Conservation (phyloP, 2,888 invertebrate genomes). For the Falcaria lacertinaria region DNA sequence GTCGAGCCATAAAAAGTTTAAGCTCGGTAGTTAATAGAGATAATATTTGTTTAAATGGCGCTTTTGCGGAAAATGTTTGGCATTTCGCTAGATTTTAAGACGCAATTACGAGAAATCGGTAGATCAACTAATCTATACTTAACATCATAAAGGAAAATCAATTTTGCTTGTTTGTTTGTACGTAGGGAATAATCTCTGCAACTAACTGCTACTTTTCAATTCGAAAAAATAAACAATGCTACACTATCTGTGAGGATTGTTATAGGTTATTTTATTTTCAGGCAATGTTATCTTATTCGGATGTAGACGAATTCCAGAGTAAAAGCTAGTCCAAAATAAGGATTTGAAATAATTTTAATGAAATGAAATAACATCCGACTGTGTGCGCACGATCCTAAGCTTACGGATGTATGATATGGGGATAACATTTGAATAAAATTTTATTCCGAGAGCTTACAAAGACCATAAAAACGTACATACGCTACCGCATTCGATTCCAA, state of each 20-base stretch:
- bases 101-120: slow-evolving; percentile 2
- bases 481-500: slow-evolving; percentile 59
- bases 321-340: no score
- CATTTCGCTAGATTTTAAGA: slow-evolving; percentile 5
- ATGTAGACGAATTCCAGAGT: no score
- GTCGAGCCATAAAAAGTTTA: slow-evolving; percentile 62
- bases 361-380: slow-evolving; percentile 4
- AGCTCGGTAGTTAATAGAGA: slow-evolving; percentile 55
- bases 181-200: no score
- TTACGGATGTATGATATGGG: slow-evolving; percentile 27
- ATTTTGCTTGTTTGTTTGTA: no score
- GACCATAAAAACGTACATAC: slow-evolving; percentile 52
- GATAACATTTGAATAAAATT: slow-evolving; percentile 49
- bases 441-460: slow-evolving; percentile 47
- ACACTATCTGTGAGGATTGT: no score
- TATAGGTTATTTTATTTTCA: no score
- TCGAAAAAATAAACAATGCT: no score
- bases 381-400: slow-evolving; percentile 29
- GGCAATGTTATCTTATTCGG: no score
- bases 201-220: no score
- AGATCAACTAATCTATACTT: no score
- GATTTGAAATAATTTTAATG: no score
- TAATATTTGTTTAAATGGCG: slow-evolving; percentile 35
- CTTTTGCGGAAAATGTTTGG: slow-evolving; percentile 26
- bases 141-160: no score